Conservation (phyloP, 2,888 invertebrate species). For the Catocala fraxini region DNA sequence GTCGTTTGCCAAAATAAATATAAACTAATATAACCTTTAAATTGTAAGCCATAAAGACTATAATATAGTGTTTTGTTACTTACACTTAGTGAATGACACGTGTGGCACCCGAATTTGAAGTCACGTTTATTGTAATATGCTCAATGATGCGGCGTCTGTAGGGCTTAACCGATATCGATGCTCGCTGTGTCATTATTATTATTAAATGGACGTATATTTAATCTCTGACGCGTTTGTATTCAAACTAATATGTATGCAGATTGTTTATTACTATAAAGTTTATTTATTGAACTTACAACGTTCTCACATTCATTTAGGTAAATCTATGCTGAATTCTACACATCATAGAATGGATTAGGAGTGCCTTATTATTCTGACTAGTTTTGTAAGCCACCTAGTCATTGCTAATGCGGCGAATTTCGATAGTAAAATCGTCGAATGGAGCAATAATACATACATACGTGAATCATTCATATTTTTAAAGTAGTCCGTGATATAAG, state of each 20-base stretch:
- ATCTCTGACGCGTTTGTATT: neutral
- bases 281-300: neutral
- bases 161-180: neutral
- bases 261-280: neutral
- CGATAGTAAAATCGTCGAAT: too few relatives aligned
- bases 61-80: slow-evolving; percentile 18
- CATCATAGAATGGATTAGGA: too few relatives aligned
- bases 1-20: slow-evolving; percentile 34
- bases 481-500: too few relatives aligned
- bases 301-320: too few relatives aligned
- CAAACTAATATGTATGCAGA: neutral
- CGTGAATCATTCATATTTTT: too few relatives aligned
- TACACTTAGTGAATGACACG: slow-evolving; percentile 20
- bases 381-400: too few relatives aligned
- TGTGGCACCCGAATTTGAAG: slow-evolving; percentile 20
- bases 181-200: slow-evolving; percentile 2
- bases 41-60: slow-evolving; percentile 17
- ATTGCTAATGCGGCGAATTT: too few relatives aligned
- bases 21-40: slow-evolving; percentile 28
- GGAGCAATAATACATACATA: too few relatives aligned
- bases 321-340: too few relatives aligned
- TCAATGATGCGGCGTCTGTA: neutral
- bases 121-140: slow-evolving; percentile 22
- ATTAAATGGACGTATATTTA: slow-evolving; percentile 5
- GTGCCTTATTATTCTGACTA: too few relatives aligned